Base-by-base conservation (phyloP, 2,797 vertebrate genomes). In the Sebastes oblongus region DNA sequence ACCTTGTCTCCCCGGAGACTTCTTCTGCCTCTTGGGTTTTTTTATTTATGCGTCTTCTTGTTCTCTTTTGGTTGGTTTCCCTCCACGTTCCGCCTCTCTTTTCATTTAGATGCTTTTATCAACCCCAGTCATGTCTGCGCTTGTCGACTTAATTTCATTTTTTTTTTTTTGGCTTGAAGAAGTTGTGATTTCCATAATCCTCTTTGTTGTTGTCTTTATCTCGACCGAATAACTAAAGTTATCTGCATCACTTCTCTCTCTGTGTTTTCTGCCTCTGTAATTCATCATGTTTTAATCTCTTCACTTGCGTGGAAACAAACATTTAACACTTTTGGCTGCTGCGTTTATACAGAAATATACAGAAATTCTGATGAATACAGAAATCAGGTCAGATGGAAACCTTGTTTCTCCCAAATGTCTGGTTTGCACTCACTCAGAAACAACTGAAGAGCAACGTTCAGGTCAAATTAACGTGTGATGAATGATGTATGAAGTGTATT, bases 171-270 rank as follows among this genome's bases (percentile, higher is more conserved):
- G 20, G 22, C 39, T 56, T 7, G 39, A 25, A 56, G 62, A 75
- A 36, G 24, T 50, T 50, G 9, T 4, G 46, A 60, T 71, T 75
- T 10, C 62, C 29, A 50, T 84, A 81, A 84, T 84, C 78, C 62
- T 61, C 32, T 86, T 29, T 75, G 78, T 71, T 52, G 54, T 72
- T 4, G 30, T 72, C 62, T 81, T 79, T 27, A 77, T 72, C 62
- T 61, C 2, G 18, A 5, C 71, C 66, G 10, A 50, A 8, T 34
- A 34, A 75, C 59, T 6, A 20, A 16, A 42, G n/a, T 75, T 58
- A 75, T 52, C 67, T 65, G 66, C 64, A 14, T 74, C 67, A 4
- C 56, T 13, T 56, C 66, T 36, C 29, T 39, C 4, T 14, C 24
- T 58, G 12, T 64, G 61, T 62, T 30, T 42, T 66, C 20, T 22